A percentile compares a stretch with the other conserved stretches of the same genome.
Conservation (phyloP, 2,888 invertebrate species). For the Himalopsyche kuldschensis region DNA sequence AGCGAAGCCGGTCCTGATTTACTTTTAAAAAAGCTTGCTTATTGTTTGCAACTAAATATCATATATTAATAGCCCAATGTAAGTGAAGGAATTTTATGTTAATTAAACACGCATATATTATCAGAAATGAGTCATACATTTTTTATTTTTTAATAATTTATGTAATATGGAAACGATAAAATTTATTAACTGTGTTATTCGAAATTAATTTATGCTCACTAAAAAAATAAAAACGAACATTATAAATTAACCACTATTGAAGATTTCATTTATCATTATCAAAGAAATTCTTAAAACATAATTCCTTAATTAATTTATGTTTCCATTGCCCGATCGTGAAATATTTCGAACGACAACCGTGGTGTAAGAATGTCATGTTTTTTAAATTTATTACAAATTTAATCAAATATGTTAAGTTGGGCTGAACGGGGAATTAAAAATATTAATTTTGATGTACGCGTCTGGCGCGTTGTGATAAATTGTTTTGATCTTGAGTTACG, state of each 20-base stretch:
- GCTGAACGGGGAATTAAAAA: background rate
- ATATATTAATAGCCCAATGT: too few species aligned
- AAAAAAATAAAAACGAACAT: background rate
- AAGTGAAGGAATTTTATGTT: background rate
- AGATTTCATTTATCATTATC: constrained; percentile 23
- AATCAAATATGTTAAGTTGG: constrained; percentile 24
- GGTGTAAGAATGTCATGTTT: background rate
- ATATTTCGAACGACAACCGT: background rate
- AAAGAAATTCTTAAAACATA: background rate
- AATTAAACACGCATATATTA: background rate
- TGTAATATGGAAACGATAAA: background rate
- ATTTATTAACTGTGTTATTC: background rate
- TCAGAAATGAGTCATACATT: background rate
- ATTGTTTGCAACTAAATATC: too few species aligned
- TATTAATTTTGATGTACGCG: background rate
- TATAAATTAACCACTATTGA: background rate
- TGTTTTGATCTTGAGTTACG: constrained; percentile 4
- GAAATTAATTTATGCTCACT: background rate
- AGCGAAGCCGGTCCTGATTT: too few species aligned
- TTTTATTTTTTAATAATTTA: background rate
- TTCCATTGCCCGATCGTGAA: background rate
- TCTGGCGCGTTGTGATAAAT: background rate
- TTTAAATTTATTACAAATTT: constrained; percentile 15
- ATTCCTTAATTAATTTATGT: constrained; percentile 32
- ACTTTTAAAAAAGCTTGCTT: too few species aligned